Base-by-base conservation (phyloP, 2,113 vertebrate genomes). In the Athene cunicularia region DNA sequence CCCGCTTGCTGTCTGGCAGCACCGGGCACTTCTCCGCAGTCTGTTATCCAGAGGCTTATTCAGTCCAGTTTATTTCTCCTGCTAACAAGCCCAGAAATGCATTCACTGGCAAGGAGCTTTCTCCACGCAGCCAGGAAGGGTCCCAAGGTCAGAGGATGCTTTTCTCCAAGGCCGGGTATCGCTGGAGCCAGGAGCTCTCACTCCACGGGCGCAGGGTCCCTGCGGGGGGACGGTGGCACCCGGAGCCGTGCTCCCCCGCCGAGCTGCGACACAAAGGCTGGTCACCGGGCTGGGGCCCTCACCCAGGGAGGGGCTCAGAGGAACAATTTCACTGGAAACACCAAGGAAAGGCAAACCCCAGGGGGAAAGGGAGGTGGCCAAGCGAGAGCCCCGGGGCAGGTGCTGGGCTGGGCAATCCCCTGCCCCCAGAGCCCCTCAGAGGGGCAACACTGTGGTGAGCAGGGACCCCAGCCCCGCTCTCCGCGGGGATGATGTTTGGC, bases 391-490 rank as follows among this genome's bases (percentile, higher is more conserved):
- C 43, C 4, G 2, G 49, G 49, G 32, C 26, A 20, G n/a, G 5
- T 30, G 28, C 43, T n/a, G 53, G 22, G 21, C 43, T 28, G 24
- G 62, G 59, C 1, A 5, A 62, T 37, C 37, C 35, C 32, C 55
- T 53, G 45, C n/a, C n/a, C 14, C 1, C 32, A 32, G 39, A 68
- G 37, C 28, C 47, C 26, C 35, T 15, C 9, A 8, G 12, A 43
- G 35, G 49, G 24, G 16, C 32, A 41, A 10, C 4, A 5, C 7
- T 0, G 0, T 30, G n/a, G 11, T 0, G 3, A 77, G 49, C 24
- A 9, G 58, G 18, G n/a, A 45, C 6, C 7, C 43, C 73, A 71
- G 13, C 6, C 23, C 58, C 0, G 0, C 28, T 32, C 26, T 49
- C 28, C 45, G 8, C 5, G 19, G 21, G 37, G 22, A 6, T 1